Conservation (phyloP, 2,797 vertebrate genomes). For the Scolopax rusticola region DNA sequence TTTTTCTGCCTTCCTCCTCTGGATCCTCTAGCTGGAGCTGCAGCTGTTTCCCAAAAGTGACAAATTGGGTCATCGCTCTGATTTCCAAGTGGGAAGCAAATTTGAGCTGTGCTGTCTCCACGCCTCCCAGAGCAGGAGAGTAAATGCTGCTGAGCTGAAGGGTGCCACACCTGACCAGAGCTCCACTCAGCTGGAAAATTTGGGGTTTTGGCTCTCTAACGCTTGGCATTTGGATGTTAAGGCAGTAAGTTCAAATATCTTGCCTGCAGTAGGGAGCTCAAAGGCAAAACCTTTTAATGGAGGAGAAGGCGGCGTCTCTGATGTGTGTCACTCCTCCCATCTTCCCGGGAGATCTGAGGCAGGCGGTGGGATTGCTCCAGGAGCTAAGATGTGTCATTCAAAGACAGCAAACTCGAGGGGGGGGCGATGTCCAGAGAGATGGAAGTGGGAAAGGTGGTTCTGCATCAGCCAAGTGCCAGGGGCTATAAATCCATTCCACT, state of each 20-base stretch:
- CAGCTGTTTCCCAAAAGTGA: slow-evolving; percentile 44
- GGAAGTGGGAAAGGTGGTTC: background rate
- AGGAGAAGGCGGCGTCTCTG: background rate
- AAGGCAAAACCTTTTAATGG: background rate
- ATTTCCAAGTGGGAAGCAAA: slow-evolving; percentile 36
- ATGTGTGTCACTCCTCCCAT: background rate
- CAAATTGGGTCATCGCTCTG: slow-evolving; percentile 16
- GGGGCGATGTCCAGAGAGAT: background rate
- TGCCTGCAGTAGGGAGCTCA: background rate
- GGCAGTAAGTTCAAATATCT: background rate
- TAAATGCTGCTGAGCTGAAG: background rate
- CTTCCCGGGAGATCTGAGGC: background rate
- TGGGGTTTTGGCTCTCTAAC: background rate
- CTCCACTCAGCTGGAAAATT: background rate
- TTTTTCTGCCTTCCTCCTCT: slow-evolving; percentile 10
- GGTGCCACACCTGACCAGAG: background rate
- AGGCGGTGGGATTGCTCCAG: background rate
- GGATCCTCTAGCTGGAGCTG: slow-evolving; percentile 31
- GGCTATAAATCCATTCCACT: background rate
- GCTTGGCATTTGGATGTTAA: background rate
- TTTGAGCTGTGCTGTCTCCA: slow-evolving; percentile 4
- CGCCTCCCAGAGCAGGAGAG: background rate
- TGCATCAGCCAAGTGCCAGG: background rate
- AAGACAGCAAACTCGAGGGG: background rate
- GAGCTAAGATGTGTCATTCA: background rate